Evolutionary conservation across 2,113 vertebrate species (phyloP).

Genomic region (Naja naja): DNA sequence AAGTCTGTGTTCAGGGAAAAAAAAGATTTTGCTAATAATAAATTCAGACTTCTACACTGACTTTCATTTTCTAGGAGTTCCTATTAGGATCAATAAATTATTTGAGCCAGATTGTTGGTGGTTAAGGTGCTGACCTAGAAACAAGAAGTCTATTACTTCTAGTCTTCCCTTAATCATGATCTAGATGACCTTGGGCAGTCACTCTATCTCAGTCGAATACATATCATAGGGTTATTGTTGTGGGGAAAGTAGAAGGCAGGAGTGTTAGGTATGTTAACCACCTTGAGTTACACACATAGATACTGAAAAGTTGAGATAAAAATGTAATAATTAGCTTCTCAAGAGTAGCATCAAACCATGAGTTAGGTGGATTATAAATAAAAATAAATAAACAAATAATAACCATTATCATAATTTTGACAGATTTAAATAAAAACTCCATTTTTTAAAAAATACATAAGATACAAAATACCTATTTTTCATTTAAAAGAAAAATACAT

Average conservation of each 20-base stretch:
- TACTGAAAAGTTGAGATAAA: background rate
- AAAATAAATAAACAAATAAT: background rate
- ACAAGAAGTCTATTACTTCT: background rate
- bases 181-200: background rate
- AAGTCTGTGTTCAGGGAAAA: conserved; percentile 76
- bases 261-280: background rate
- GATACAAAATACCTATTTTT: background rate
- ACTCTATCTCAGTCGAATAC: background rate
- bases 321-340: background rate
- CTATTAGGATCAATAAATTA: background rate
- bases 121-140: background rate
- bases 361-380: background rate
- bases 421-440: background rate
- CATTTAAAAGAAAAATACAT: background rate
- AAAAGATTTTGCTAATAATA: conserved; percentile 18
- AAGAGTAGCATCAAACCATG: background rate
- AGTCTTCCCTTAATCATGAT: background rate
- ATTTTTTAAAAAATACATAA: background rate
- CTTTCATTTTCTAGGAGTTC: background rate
- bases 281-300: background rate
- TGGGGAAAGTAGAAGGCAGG: background rate
- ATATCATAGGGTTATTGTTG: background rate
- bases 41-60: background rate
- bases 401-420: background rate
- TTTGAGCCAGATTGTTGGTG: background rate